A percentile compares a stretch with the other conserved stretches of the same genome.
These are phyloP conservation scores for Peromyscus polionotus DNA, from an alignment of 2,113 vertebrate species.

Conservation along the genomic window DNA sequence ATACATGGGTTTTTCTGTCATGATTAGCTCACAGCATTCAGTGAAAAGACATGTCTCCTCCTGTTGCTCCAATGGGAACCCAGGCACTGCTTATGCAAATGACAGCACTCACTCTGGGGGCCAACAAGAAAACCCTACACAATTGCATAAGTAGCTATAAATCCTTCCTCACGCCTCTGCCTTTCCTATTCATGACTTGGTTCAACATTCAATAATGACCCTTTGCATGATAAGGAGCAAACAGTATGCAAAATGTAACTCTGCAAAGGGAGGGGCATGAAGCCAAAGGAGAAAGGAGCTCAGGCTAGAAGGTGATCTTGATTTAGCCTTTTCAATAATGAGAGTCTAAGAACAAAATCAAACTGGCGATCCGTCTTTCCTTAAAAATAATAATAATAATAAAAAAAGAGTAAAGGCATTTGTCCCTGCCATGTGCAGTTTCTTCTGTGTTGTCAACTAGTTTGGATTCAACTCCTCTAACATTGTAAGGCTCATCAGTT, in stretches of 20 bases:
- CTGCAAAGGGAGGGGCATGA: constrained; percentile 46
- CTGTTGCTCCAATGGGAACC: constrained; percentile 25
- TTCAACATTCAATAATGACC: constrained; percentile 68
- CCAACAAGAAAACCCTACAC: constrained; percentile 58
- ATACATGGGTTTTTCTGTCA: constrained; percentile 51
- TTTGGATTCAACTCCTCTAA: background rate
- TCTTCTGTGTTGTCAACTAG: background rate
- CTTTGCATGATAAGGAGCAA: constrained; percentile 80
- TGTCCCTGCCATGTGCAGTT: constrained; percentile 61
- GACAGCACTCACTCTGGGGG: background rate
- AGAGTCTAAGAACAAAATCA: constrained; percentile 68
- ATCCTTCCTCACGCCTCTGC: background rate
- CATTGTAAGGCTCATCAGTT: background rate
- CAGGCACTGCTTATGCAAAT: constrained; percentile 60
- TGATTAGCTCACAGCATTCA: constrained; percentile 36
- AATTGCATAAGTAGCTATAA: constrained; percentile 65
- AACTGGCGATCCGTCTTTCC: constrained; percentile 49
- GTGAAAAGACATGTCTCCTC: constrained; percentile 44
- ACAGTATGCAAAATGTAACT: constrained; percentile 56
- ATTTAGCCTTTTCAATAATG: constrained; percentile 69
- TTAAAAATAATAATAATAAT: background rate
- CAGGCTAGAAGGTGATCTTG: constrained; percentile 62
- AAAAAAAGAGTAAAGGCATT: constrained; percentile 65
- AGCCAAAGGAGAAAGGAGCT: background rate
- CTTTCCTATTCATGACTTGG: constrained; percentile 57